Evolutionary conservation across 1,140 invertebrate species (phyloP), one percentile per base, ranked within the genome.

Genomic region (Apis dorsata): DNA sequence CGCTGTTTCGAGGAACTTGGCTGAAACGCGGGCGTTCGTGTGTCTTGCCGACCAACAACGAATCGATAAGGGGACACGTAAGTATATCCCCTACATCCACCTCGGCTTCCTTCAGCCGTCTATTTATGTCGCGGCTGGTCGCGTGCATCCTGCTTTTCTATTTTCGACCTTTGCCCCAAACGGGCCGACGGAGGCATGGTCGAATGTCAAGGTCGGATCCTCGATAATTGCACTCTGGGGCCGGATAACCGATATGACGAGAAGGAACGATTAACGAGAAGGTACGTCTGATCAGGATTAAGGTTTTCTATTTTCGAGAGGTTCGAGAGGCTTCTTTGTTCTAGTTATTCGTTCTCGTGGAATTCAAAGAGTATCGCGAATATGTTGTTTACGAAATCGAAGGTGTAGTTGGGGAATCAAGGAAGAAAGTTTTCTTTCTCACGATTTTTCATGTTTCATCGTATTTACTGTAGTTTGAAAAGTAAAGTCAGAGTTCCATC

Each of bases 131-230:
- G 73, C 83, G 76, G 88, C 79, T 79, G 85, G 66, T 88, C 87
- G 87, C 87, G 87, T 88, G 87, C 86, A 88, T 88, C 79, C 86
- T 72, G 53, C 75, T 79, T 88, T 85, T 88, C 86, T 88, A 88
- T 88, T 88, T 88, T 85, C 86, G 83, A 88, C 86, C 79, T 88
- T 75, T 85, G 70, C 79, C 76, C 84, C 62, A 65, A 63, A 66
- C 65, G 28, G 65, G 12, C 78, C 28, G 53, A 13, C 57, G 44
- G 53, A 51, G 34, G 77, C 70, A 59, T 66, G 66, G 65, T 81
- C 83, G 80, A 88, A 85, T 88, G 86, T 85, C 87, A 88, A 88
- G 87, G 87, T 86, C 76, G 72, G 7, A 17, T 59, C 57, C 53
- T 55, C 72, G 84, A 87, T 88, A 74, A 83, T 85, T 83, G 9